Evolutionary conservation across 2,113 vertebrate species (phyloP).

Genomic region (Eulacestoma nigropectus): DNA sequence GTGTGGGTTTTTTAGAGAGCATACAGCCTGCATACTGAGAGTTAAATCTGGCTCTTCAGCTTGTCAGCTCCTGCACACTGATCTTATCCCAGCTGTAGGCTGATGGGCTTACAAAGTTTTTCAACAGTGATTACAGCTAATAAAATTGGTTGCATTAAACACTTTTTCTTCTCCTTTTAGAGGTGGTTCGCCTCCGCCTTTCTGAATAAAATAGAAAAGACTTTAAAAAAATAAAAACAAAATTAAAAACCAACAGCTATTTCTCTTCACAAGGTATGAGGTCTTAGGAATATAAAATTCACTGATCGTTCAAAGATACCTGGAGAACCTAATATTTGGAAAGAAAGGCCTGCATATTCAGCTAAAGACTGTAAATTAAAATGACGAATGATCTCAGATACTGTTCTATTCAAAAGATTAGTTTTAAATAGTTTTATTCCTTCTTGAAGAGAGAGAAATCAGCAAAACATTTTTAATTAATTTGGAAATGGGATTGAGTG

Average conservation of each 20-base stretch:
- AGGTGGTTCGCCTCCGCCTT: not conserved
- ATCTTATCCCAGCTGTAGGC: not conserved
- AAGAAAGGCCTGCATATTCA: not conserved
- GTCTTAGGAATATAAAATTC: not conserved
- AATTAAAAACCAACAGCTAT: not conserved
- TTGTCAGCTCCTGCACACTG: not conserved
- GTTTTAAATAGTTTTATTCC: not conserved
- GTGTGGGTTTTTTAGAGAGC: not conserved
- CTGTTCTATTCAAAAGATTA: not conserved
- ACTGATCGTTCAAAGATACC: not conserved
- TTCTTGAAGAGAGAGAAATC: not conserved
- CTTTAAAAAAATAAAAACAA: not conserved
- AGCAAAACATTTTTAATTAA: not conserved
- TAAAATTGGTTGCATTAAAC: not conserved
- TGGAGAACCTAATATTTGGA: not conserved
- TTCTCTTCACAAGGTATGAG: not conserved
- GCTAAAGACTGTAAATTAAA: not conserved
- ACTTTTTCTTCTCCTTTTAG: not conserved
- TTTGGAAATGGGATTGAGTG: not conserved
- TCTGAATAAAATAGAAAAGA: not conserved
- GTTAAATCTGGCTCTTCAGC: not conserved
- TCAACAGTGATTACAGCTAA: not conserved
- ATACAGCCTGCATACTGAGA: not conserved
- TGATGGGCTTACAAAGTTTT: not conserved
- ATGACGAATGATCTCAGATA: not conserved